Evolutionary conservation across 1,140 invertebrate species (phyloP), one percentile per base, ranked within the genome.

Genomic region (Thereuonema tuberculata): DNA sequence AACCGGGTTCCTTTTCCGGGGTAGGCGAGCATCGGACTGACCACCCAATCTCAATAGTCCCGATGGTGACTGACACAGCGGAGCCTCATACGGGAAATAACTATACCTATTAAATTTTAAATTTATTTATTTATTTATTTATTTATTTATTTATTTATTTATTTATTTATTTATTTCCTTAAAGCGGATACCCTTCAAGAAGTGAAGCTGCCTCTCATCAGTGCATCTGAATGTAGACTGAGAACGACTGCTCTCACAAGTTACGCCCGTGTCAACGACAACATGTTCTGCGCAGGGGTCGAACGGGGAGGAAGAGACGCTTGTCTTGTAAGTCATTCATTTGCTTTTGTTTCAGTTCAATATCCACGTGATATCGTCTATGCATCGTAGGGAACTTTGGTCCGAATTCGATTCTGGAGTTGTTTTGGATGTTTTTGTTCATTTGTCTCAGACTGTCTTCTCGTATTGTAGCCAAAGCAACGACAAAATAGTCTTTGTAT

Each of bases 261-360:
- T 17, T 90, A 89, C 67, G 26, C 53, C 14, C 79, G 81, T 26
- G 85, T 92, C 29, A 91, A 88, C 0, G 81, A 87, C 27, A 85
- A 91, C 69, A 93, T 93, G 89, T 86, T 92, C 69, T 93, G 89
- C 68, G 89, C 89, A 2, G 89, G 89, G 0, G 86, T 82, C 70
- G 78, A 78, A 28, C 78, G 82, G 2, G 82, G 82, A 20, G 81
- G 81, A 2, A 71, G 78, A 37, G 89, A 93, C 70, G 89, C 89
- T 0, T 93, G 89, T 71, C 81, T 88, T 46, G 67, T 68, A 62
- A 53, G 59, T 57, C n/a, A n/a, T n/a, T n/a, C n/a, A n/a, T n/a
- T n/a, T n/a, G n/a, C n/a, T n/a, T n/a, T n/a, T n/a, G n/a, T n/a
- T n/a, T n/a, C n/a, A n/a, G n/a, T n/a, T n/a, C n/a, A n/a, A n/a